phyloP scores from a whole-genome alignment of 2,888 invertebrate genomes.

The Prosapia bicincta region DNA sequence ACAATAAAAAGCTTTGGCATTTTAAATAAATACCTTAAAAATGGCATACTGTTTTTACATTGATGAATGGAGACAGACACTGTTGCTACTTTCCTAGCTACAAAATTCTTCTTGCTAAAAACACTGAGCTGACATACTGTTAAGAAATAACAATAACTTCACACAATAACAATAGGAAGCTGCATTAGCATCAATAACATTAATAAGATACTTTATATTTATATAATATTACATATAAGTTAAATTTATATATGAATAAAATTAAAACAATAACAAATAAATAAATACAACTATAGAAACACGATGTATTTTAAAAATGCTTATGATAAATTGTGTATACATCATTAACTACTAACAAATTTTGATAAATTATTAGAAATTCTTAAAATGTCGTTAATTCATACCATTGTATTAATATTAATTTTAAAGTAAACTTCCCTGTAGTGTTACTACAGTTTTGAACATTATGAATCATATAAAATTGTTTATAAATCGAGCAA shows the following conservation, averaged over 20 bases:
- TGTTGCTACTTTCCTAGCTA: not conserved
- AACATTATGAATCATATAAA: no score
- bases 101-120: not conserved
- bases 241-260: not conserved
- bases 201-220: not conserved
- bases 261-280: not conserved
- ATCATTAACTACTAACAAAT: no score
- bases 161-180: slow-evolving; percentile 2
- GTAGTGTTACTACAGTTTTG: no score
- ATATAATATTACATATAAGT: not conserved
- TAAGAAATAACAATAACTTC: not conserved
- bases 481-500: no score
- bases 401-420: no score
- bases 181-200: not conserved
- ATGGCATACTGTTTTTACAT: no score
- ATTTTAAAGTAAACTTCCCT: no score
- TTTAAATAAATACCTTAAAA: no score
- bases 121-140: not conserved
- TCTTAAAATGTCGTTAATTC: no score
- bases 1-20: not conserved
- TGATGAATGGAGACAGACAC: not conserved
- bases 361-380: no score
- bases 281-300: not conserved
- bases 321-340: not conserved
- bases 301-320: not conserved